phyloP scores from a whole-genome alignment of 2,888 invertebrate genomes.

The Dolichopus griseipennis region DNA sequence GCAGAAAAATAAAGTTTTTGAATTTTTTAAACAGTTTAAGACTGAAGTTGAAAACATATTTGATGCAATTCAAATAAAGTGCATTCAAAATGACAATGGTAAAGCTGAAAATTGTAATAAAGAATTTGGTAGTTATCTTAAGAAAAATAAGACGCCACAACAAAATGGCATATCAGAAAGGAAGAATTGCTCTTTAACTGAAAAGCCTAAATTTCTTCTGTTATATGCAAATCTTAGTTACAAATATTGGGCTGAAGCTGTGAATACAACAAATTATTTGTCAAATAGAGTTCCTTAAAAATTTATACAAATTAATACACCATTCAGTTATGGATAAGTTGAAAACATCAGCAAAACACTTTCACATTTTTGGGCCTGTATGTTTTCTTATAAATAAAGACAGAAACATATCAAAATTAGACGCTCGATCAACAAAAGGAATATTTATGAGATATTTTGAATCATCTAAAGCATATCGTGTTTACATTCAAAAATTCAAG shows the following conservation, averaged over 20 bases:
- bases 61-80: too few relatives aligned
- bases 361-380: too few relatives aligned
- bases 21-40: not conserved
- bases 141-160: constrained; percentile 20
- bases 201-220: constrained; percentile 26
- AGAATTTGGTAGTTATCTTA: not conserved
- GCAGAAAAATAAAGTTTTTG: not conserved
- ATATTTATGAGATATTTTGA: too few relatives aligned
- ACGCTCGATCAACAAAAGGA: too few relatives aligned
- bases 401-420: too few relatives aligned
- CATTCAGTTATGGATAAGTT: not conserved
- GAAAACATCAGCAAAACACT: too few relatives aligned
- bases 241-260: constrained; percentile 10
- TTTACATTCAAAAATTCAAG: too few relatives aligned
- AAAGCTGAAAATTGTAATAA: constrained; percentile 13
- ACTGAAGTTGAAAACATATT: constrained; percentile 12
- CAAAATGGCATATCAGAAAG: constrained; percentile 27
- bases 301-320: not conserved
- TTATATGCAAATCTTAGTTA: not conserved
- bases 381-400: too few relatives aligned
- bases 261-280: not conserved
- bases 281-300: not conserved
- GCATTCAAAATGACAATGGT: constrained; percentile 14
- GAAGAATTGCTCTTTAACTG: constrained; percentile 24
- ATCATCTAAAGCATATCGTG: too few relatives aligned